phyloP scores from a whole-genome alignment of 2,888 invertebrate genomes.

The Exephanes ischioxanthus region DNA sequence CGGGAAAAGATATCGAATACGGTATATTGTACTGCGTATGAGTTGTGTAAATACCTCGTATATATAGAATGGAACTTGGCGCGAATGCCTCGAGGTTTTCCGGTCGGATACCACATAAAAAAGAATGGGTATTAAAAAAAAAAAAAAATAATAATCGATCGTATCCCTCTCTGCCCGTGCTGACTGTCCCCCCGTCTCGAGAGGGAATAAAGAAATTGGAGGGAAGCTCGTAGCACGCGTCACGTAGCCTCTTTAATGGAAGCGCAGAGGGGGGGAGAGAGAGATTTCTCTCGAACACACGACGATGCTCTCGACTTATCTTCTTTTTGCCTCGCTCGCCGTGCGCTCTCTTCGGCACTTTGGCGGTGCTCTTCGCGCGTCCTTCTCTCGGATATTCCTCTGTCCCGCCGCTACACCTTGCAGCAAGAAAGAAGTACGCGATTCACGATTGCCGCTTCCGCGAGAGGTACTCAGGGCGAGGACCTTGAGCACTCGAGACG shows the following conservation, averaged over 20 bases:
- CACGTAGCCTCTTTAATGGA: constrained; percentile 51
- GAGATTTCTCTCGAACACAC: constrained; percentile 37
- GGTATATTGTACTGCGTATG: constrained; percentile 25
- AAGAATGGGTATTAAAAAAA: not conserved
- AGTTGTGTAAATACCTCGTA: not conserved
- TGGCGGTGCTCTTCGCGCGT: constrained; percentile 29
- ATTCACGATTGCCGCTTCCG: not conserved
- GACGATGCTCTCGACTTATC: constrained; percentile 11
- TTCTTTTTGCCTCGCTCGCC: not conserved
- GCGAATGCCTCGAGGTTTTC: constrained; percentile 24
- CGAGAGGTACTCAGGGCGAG: constrained; percentile 5
- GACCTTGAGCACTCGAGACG: no score
- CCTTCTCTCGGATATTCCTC: constrained; percentile 3
- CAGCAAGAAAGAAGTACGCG: not conserved
- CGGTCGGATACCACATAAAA: constrained; percentile 3
- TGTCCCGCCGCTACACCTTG: not conserved
- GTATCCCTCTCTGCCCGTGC: not conserved
- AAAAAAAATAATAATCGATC: constrained; percentile 23
- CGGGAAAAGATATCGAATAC: constrained; percentile 53
- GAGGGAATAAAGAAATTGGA: constrained; percentile 48
- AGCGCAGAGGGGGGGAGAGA: constrained; percentile 18
- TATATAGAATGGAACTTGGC: constrained; percentile 28
- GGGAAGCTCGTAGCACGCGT: constrained; percentile 50
- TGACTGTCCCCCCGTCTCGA: constrained; percentile 2
- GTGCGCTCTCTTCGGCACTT: constrained; percentile 40